Conservation (phyloP, 2,113 vertebrate species). For the Panthera uncia region DNA sequence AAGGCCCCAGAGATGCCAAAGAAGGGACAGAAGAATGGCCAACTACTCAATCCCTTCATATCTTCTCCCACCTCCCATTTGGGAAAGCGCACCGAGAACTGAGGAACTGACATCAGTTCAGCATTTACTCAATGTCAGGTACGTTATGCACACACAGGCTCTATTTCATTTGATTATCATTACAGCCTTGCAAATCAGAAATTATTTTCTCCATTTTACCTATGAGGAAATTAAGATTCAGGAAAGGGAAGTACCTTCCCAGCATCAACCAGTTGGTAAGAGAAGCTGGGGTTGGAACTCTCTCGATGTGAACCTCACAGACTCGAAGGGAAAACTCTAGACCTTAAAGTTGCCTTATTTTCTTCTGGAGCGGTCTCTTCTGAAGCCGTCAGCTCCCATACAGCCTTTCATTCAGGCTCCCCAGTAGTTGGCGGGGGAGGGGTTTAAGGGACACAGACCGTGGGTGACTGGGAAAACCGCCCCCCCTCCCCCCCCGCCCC, state of each 20-base stretch:
- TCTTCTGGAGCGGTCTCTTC: constrained; percentile 30
- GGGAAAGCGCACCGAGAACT: neutral
- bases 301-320: neutral
- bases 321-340: neutral
- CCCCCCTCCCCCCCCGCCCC: neutral
- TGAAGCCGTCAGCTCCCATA: neutral
- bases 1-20: neutral
- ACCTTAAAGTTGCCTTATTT: neutral
- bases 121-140: neutral
- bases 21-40: neutral
- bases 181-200: neutral
- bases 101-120: neutral
- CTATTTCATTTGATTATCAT: neutral
- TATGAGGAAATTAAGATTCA: neutral
- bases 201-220: neutral
- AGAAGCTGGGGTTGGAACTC: neutral
- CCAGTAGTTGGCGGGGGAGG: neutral
- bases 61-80: neutral
- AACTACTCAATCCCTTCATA: neutral
- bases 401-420: neutral
- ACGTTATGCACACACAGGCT: neutral
- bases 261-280: neutral
- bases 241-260: neutral
- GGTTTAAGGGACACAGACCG: neutral
- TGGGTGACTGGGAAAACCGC: neutral